phyloP scores from a whole-genome alignment of 1,140 invertebrate species.

The Drosophila auraria region DNA sequence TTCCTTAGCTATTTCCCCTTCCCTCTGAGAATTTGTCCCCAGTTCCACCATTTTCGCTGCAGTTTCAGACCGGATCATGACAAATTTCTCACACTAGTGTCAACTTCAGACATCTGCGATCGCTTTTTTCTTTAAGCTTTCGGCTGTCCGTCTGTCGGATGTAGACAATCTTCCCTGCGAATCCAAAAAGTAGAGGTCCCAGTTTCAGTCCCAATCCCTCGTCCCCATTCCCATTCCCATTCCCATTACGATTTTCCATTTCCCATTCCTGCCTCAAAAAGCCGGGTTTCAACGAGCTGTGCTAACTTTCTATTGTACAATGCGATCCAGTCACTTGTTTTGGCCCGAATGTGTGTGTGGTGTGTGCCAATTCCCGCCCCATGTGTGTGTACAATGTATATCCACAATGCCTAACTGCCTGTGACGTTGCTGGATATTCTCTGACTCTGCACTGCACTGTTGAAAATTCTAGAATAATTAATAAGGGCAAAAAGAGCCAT shows the following conservation, averaged over 20 bases:
- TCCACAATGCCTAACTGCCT: constrained; percentile 70
- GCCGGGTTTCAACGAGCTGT: constrained; percentile 47
- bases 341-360: constrained; percentile 30
- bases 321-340: constrained; percentile 64
- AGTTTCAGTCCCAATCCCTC: constrained; percentile 1
- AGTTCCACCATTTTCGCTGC: not conserved
- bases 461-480: not conserved
- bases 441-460: constrained; percentile 1
- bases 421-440: constrained; percentile 58
- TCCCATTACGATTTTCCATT: constrained; percentile 35
- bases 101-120: constrained; percentile 24
- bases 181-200: constrained; percentile 40
- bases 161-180: constrained; percentile 39
- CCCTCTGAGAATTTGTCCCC: not conserved
- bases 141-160: constrained; percentile 36
- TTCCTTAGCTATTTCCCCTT: not conserved
- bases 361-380: constrained; percentile 62
- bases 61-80: constrained; percentile 14
- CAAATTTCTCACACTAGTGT: constrained; percentile 54
- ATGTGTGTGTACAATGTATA: constrained; percentile 20
- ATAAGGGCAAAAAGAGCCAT: too few species aligned
- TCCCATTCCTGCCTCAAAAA: constrained; percentile 38
- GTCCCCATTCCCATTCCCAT: constrained; percentile 24
- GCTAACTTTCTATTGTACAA: constrained; percentile 66
- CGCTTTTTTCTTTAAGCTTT: constrained; percentile 18